Percentiles rank a stretch among this genome's conserved stretches.
phyloP scores from a whole-genome alignment of 2,797 vertebrate species.

The Diceros bicornis region DNA sequence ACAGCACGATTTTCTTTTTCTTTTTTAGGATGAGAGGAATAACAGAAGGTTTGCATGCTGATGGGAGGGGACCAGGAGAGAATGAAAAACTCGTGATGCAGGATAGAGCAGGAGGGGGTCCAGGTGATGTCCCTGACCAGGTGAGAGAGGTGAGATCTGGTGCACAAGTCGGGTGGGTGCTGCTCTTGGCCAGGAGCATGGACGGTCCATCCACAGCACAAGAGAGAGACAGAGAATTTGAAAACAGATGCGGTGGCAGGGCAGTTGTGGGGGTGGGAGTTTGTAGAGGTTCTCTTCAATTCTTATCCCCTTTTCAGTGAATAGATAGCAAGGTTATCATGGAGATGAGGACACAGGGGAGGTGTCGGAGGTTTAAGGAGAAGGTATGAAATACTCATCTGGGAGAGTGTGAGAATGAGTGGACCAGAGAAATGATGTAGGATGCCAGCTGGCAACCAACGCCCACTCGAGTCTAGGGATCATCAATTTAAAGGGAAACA shows the following conservation, averaged over 20 bases:
- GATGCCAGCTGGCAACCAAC: neutral
- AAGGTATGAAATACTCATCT: neutral
- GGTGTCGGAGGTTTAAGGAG: neutral
- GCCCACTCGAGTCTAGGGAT: neutral
- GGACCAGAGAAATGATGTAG: conserved; percentile 24
- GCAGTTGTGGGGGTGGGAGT: neutral
- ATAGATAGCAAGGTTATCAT: conserved; percentile 38
- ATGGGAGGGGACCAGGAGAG: neutral
- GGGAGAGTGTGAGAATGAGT: neutral
- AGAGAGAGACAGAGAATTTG: neutral
- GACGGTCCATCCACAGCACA: neutral
- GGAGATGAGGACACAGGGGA: neutral
- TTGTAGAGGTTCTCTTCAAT: neutral
- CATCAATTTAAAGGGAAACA: neutral
- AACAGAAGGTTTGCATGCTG: neutral
- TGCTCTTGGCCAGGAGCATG: neutral
- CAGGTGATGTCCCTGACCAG: neutral
- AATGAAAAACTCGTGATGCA: neutral
- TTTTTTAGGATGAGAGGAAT: neutral
- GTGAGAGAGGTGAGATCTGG: neutral
- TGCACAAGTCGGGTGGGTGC: fast-evolving
- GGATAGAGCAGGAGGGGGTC: no score
- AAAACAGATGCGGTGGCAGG: neutral
- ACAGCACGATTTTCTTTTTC: neutral
- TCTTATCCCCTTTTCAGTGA: neutral